Percentiles rank a stretch among this genome's conserved stretches.
Evolutionary conservation across 2,888 invertebrate genomes (phyloP).

Genomic region (Pristionchus exspectatus): DNA sequence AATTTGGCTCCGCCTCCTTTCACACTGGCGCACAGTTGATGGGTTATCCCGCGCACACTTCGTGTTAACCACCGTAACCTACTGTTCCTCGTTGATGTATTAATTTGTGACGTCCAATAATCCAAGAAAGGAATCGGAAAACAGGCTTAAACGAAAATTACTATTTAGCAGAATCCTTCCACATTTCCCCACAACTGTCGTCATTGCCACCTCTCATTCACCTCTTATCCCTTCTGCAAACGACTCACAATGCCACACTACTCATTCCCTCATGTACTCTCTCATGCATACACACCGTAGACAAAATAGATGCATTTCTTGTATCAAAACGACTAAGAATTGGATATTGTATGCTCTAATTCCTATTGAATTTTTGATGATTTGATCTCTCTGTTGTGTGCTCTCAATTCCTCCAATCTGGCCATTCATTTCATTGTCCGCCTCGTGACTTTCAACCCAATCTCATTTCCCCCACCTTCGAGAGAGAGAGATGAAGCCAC

Average conservation of each 20-base stretch:
- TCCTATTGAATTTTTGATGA: neutral
- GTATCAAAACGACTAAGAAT: neutral
- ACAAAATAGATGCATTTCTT: neutral
- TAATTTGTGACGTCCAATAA: too few species aligned
- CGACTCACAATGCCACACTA: neutral
- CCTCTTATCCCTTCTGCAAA: constrained; percentile 16
- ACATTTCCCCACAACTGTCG: neutral
- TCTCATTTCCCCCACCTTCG: constrained; percentile 16
- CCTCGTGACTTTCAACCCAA: constrained; percentile 37
- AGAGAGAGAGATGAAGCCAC: neutral
- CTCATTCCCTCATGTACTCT: constrained; percentile 1
- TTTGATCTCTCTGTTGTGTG: neutral
- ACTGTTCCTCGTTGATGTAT: too few species aligned
- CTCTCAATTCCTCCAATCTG: constrained; percentile 8
- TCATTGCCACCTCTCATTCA: neutral
- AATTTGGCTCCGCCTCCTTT: too few species aligned
- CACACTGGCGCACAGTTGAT: too few species aligned
- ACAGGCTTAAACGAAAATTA: neutral
- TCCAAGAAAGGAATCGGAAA: neutral
- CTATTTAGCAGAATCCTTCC: neutral
- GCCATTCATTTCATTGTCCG: neutral
- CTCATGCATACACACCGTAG: neutral
- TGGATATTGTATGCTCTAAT: neutral
- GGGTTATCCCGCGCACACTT: too few species aligned
- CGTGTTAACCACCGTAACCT: too few species aligned